Percentiles rank a stretch among this genome's conserved stretches.
Conservation (phyloP, 2,797 vertebrate genomes). For the Melopsittacus undulatus region DNA sequence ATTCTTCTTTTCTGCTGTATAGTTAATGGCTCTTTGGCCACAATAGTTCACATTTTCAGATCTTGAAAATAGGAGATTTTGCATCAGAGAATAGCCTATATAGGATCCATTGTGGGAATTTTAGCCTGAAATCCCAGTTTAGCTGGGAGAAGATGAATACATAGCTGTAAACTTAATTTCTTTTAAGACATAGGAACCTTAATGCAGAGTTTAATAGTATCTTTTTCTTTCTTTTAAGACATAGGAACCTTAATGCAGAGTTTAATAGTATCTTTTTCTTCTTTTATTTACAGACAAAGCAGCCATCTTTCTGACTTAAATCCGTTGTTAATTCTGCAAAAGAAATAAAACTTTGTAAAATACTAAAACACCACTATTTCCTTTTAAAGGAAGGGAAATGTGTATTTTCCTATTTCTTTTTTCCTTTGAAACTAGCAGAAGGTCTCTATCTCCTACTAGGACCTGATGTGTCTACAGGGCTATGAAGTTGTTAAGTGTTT, state of each 20-base stretch:
- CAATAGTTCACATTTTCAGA: not conserved
- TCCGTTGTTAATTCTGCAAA: not conserved
- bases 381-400: not conserved
- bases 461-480: not conserved
- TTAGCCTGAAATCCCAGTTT: not conserved
- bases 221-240: not conserved
- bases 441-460: not conserved
- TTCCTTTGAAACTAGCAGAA: not conserved
- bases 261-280: not conserved
- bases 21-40: not conserved
- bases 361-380: not conserved
- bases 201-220: not conserved
- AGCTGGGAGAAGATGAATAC: not conserved
- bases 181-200: not conserved
- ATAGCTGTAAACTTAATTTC: not conserved
- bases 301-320: not conserved
- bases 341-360: not conserved
- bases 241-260: not conserved
- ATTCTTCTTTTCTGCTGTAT: not conserved
- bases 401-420: not conserved
- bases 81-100: not conserved
- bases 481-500: not conserved
- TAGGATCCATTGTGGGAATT: not conserved
- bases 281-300: not conserved
- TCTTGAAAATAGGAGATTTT: not conserved